Conservation (phyloP, 2,797 vertebrate genomes). For the Muraenolepis orangiensis region DNA sequence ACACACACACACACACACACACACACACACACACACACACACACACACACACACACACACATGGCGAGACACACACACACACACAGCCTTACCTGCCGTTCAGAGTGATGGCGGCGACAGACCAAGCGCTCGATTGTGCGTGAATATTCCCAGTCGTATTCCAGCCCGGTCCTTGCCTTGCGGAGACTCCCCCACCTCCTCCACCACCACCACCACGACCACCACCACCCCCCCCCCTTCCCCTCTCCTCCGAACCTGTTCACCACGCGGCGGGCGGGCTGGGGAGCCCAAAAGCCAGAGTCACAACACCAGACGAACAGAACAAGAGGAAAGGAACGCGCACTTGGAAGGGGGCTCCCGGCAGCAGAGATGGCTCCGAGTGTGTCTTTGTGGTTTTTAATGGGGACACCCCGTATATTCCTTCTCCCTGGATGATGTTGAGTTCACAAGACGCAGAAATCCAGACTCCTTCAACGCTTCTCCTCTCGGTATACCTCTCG, state of each 20-base stretch:
- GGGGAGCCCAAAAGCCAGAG: background rate
- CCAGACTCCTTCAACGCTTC: too few species aligned
- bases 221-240: too few species aligned
- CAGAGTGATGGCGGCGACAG: constrained; percentile 6
- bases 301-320: background rate
- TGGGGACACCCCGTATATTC: constrained; percentile 7
- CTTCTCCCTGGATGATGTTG: background rate
- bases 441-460: constrained; percentile 11
- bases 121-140: background rate
- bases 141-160: constrained; percentile 47
- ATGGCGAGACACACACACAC: background rate
- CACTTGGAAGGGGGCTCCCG: background rate
- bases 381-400: constrained; percentile 10
- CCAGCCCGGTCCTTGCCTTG: background rate
- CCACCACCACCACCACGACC: too few species aligned
- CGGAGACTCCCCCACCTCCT: too few species aligned
- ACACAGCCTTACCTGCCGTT: constrained; percentile 36
- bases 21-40: too few species aligned
- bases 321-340: background rate
- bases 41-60: too few species aligned
- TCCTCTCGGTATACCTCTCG: too few species aligned
- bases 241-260: background rate
- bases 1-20: too few species aligned
- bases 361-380: background rate
- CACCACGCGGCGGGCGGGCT: background rate